Conservation (phyloP, 2,113 vertebrate species). For the Cyanistes caeruleus region DNA sequence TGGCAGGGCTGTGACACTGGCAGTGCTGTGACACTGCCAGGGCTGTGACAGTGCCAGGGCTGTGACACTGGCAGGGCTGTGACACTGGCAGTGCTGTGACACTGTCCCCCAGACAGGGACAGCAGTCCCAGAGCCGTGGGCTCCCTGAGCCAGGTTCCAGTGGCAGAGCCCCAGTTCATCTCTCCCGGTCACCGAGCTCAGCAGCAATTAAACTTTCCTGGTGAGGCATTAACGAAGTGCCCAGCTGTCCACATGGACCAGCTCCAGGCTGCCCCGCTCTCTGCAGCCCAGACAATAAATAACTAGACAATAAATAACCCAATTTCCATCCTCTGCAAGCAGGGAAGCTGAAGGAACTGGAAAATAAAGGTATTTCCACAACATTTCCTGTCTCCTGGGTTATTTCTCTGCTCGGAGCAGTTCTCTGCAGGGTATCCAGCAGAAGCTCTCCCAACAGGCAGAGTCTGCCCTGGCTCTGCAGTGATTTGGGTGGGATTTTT, state of each 20-base stretch:
- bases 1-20: not conserved
- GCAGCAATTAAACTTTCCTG: not conserved
- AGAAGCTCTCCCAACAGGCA: conserved; percentile 3
- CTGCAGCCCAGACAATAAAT: not conserved
- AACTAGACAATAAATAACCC: not conserved
- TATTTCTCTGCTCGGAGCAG: not conserved
- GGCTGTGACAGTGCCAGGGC: not conserved
- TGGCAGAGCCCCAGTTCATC: not conserved
- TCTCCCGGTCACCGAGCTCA: not conserved
- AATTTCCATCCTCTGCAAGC: not conserved
- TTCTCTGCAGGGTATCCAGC: not conserved
- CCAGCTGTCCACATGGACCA: not conserved
- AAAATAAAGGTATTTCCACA: not conserved
- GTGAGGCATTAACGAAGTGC: not conserved
- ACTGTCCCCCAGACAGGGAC: not conserved
- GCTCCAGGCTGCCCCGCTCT: not conserved
- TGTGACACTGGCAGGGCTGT: not conserved
- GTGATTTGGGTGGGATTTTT: not conserved
- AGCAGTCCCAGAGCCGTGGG: not conserved
- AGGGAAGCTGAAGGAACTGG: not conserved
- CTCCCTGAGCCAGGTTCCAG: rapidly evolving
- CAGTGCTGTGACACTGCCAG: not conserved
- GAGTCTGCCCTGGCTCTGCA: not conserved
- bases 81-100: not conserved
- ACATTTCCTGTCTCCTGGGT: not conserved